These are phyloP conservation scores for Acrossocheilus wenchowensis DNA, from an alignment of 2,797 vertebrate genomes.

Conservation along the genomic window DNA sequence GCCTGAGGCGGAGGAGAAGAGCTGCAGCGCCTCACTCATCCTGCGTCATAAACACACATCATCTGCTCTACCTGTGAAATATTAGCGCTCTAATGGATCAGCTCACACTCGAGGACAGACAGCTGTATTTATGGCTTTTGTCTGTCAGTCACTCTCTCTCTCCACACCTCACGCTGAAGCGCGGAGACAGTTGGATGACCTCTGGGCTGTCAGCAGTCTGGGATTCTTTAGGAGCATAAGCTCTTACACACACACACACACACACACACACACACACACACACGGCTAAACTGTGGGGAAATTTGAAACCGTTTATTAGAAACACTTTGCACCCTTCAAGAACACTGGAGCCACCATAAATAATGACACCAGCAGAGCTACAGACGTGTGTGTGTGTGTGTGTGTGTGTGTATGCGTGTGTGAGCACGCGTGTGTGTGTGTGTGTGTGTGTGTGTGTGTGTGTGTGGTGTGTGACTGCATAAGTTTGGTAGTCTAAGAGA, in stretches of 20 bases:
- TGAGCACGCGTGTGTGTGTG: conserved; percentile 10
- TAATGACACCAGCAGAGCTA: conserved; percentile 72
- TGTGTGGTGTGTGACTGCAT: neutral
- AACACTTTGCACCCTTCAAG: conserved; percentile 82
- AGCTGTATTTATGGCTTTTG: conserved; percentile 68
- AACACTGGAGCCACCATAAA: conserved; percentile 79
- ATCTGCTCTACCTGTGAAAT: conserved; percentile 74
- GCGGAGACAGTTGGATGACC: conserved; percentile 85
- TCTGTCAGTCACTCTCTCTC: conserved; percentile 58
- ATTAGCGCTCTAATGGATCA: conserved; percentile 70
- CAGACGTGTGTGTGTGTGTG: conserved; percentile 26
- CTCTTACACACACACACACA: conserved; percentile 55
- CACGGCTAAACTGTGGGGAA: conserved; percentile 83
- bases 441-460: conserved; percentile 24
- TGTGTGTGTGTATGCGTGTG: neutral
- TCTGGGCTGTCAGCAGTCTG: conserved; percentile 84
- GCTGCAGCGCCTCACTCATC: conserved; percentile 74
- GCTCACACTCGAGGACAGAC: conserved; percentile 65
- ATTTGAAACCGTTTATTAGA: conserved; percentile 78
- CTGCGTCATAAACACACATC: conserved; percentile 32
- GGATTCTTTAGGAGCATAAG: conserved; percentile 81
- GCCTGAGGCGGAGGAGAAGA: conserved; percentile 22
- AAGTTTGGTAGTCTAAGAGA: neutral
- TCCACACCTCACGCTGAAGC: conserved; percentile 69
- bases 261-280: conserved; percentile 51